Base-by-base conservation (phyloP, 2,113 vertebrate genomes). In the Vulpes lagopus region DNA sequence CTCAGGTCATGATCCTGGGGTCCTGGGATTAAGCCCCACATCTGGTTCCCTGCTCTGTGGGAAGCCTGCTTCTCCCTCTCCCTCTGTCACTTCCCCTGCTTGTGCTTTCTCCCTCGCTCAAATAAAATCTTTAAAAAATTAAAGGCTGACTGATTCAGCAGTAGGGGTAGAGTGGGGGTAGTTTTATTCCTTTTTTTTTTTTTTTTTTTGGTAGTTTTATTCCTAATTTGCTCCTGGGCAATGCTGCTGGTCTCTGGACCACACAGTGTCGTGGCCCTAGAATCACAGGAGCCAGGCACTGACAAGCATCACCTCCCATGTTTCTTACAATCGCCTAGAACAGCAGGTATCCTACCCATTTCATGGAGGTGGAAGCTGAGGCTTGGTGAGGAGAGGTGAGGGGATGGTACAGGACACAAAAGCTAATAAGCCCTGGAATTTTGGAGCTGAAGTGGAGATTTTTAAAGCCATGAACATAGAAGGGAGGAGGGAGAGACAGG, bases 171-270 rank as follows among this genome's bases (percentile, higher is more conserved):
- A 32, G 32, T 11, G 1, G 35, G 7, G 7, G 11, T 10, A n/a
- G 2, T 51, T 86, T 19, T 55, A 0, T 59, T 78, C 65, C 83
- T 82, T n/a, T n/a, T n/a, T n/a, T n/a, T n/a, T n/a, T n/a, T n/a
- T n/a, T n/a, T n/a, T n/a, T n/a, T n/a, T n/a, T n/a, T n/a, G 7
- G 11, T 10, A n/a, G 2, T 51, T 86, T 19, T 55, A 0, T 59
- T 78, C 65, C 83, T 82, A 14, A 27, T 43, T 60, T 62, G 89
- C 25, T 90, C 49, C 55, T 16, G 3, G 71, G 27, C 11, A 30
- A 49, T 19, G 43, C 85, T 35, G 17, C 74, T 22, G 14, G 60
- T 43, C 69, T 51, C 73, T 79, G 80, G 43, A 35, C 64, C 64
- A 8, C 27, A 23, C 62, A 84, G 27, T 11, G 2, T 80, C 30